Base-by-base conservation (phyloP, 2,797 vertebrate genomes). In the Percopsis omiscomaycus region DNA sequence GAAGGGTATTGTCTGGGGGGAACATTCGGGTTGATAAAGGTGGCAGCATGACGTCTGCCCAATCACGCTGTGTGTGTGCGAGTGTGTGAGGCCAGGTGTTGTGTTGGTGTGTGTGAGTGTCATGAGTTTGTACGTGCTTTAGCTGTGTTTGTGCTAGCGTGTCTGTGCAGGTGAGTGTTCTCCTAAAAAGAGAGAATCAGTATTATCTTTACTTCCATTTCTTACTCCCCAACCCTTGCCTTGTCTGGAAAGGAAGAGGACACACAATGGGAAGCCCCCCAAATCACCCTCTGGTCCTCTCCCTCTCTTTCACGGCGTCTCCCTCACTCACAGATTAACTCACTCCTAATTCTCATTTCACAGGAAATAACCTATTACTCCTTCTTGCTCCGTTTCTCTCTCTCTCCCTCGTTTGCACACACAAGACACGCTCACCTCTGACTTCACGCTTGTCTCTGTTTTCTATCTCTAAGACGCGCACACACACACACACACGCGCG, bases 301-400 rank as follows among this genome's bases (percentile, higher is more conserved):
- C 55, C 52, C 73, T 82, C 69, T 82, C 77, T 82, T 67, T 86
- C 84, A 81, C 77, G 79, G 56, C 80, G 75, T 85, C 75, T 89
- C 58, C 46, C 47, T 58, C 83, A 78, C 79, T 85, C 78, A 67
- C 83, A 81, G 86, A 91, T 91, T 92, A 92, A 93, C 89, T 87
- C 88, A 88, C 89, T 88, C 87, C 86, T 89, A 88, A 91, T 92
- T 92, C 91, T 93, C 85, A 91, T 94, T 94, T 92, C 88, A 90
- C 92, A 93, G 92, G 92, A 92, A 90, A 89, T 90, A 92, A 92
- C 92, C 88, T 86, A 87, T 89, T 89, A 88, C 81, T 84, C 79
- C 79, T 88, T 73, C 86, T 82, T 82, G 71, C 82, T 84, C 71
- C 77, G 66, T 72, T 73, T 74, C 72, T 48, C 73, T 55, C 73